These are phyloP conservation scores for Prosapia bicincta DNA, from an alignment of 2,888 invertebrate species.

Conservation along the genomic window DNA sequence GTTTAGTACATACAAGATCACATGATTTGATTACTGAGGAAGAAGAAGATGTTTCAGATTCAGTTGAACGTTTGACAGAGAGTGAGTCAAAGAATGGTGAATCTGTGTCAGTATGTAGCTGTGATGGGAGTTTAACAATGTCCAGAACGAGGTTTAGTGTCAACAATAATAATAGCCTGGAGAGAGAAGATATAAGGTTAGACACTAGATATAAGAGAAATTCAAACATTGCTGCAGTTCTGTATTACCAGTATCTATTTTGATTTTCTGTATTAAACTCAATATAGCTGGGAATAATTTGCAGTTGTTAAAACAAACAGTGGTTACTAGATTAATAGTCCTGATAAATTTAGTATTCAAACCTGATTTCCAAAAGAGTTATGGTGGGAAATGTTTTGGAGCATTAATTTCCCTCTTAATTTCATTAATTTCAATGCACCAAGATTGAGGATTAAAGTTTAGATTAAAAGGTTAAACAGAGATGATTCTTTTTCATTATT, in stretches of 20 bases:
- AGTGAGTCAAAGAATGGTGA: conserved; percentile 44
- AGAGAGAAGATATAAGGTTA: conserved; percentile 41
- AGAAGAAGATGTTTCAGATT: conserved; percentile 49
- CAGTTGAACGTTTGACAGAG: conserved; percentile 50
- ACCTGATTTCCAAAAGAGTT: too few species aligned
- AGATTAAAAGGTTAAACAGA: too few species aligned
- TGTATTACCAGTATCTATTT: conserved; percentile 45
- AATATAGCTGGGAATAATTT: too few species aligned
- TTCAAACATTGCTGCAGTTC: too few species aligned
- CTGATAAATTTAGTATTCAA: too few species aligned
- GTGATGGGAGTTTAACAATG: conserved; percentile 31
- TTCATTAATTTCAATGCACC: too few species aligned
- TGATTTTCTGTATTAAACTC: not conserved
- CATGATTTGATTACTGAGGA: conserved; percentile 56
- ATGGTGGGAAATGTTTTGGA: too few species aligned
- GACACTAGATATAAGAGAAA: conserved; percentile 26
- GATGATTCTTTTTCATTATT: too few species aligned
- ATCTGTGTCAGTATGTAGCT: conserved; percentile 44
- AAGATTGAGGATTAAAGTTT: too few species aligned
- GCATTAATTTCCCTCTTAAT: too few species aligned
- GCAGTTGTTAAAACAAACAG: too few species aligned
- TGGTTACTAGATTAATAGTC: too few species aligned
- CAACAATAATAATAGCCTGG: conserved; percentile 54
- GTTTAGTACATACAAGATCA: conserved; percentile 40
- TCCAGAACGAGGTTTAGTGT: conserved; percentile 39